phyloP scores from a whole-genome alignment of 2,888 invertebrate species.

The Euphydryas editha region DNA sequence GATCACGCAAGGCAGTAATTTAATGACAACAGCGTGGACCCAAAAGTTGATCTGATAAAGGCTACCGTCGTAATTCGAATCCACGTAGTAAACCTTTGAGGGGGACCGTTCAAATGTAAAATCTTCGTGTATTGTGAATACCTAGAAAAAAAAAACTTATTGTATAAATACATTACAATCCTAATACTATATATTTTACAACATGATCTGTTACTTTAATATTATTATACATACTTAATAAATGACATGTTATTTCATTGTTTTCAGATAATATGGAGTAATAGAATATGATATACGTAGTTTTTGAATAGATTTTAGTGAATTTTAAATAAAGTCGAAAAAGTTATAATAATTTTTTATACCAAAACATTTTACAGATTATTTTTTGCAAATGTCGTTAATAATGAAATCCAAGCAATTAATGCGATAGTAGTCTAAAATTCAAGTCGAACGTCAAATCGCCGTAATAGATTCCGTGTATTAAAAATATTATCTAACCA shows the following conservation, averaged over 20 bases:
- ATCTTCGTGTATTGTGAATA: conserved; percentile 73
- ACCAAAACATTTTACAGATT: background rate
- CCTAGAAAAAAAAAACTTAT: conserved; percentile 56
- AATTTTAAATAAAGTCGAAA: no score
- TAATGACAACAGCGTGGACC: conserved; percentile 91
- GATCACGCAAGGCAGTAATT: conserved; percentile 90
- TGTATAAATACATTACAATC: background rate
- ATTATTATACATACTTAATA: no score
- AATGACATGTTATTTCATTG: no score
- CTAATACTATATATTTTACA: no score
- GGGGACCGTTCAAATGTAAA: conserved; percentile 56
- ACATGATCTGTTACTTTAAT: no score
- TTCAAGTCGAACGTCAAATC: background rate
- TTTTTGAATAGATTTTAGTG: no score
- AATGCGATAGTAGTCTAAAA: background rate
- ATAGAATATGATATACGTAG: no score
- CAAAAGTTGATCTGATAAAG: conserved; percentile 90
- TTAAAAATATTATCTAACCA: background rate
- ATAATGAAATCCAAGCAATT: background rate
- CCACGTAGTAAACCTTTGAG: conserved; percentile 74
- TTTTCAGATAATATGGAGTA: no score
- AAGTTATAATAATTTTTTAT: no score
- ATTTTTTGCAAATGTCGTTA: background rate
- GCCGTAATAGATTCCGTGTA: background rate
- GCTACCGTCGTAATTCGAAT: conserved; percentile 83